These are phyloP conservation scores for Myiotriccus ornatus DNA, from an alignment of 2,797 vertebrate genomes.

Conservation along the genomic window DNA sequence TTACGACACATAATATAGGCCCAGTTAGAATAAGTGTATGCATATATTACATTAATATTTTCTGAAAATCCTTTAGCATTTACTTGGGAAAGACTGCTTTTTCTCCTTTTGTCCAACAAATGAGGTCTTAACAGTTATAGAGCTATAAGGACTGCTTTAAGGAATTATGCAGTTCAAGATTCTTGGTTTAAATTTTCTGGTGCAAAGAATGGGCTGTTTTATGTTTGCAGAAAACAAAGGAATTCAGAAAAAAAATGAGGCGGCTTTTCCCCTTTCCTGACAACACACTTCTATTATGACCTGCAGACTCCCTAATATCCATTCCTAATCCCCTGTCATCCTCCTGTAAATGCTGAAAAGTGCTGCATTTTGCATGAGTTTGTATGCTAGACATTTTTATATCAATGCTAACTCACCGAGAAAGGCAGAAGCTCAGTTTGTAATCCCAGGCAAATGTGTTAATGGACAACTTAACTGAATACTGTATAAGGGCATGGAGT, in stretches of 20 bases:
- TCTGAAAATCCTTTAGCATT: background rate
- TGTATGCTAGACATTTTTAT: conserved; percentile 1
- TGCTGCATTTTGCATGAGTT: conserved; percentile 4
- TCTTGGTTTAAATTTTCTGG: background rate
- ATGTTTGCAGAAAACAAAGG: background rate
- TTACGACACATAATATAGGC: background rate
- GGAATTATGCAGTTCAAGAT: background rate
- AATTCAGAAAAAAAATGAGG: background rate
- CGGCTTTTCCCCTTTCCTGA: background rate
- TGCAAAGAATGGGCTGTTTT: background rate
- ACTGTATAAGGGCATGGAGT: background rate
- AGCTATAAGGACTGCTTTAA: background rate
- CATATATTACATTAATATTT: background rate
- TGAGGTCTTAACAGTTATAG: background rate
- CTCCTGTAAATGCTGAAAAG: conserved; percentile 4
- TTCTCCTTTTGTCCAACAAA: background rate
- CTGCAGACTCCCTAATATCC: background rate
- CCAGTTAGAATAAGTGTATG: background rate
- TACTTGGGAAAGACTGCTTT: background rate
- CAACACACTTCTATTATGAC: background rate
- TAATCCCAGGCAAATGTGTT: background rate
- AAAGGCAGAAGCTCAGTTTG: background rate
- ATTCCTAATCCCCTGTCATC: background rate
- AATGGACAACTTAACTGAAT: background rate
- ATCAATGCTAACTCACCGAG: background rate